These are phyloP conservation scores for Theristicus caerulescens DNA, from an alignment of 2,113 vertebrate genomes.

Conservation along the genomic window DNA sequence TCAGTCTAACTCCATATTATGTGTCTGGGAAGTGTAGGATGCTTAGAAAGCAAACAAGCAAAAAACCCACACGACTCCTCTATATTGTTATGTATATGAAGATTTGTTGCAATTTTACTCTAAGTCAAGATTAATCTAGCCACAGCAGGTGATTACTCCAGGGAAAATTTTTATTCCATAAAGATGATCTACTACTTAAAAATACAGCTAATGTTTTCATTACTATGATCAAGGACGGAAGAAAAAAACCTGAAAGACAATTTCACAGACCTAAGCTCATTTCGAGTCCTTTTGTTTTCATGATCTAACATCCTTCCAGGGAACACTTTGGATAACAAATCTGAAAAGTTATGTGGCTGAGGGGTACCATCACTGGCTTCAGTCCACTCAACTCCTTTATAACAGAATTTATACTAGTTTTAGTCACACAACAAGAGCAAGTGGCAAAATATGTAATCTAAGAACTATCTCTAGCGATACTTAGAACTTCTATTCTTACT, in stretches of 20 bases:
- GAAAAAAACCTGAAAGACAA: background rate
- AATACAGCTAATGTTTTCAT: background rate
- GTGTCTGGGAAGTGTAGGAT: background rate
- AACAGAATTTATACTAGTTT: background rate
- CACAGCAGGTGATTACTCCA: background rate
- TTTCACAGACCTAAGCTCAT: background rate
- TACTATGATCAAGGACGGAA: background rate
- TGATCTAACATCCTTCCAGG: background rate
- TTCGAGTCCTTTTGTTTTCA: background rate
- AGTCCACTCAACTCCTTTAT: background rate
- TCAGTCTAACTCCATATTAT: background rate
- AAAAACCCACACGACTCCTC: accelerated
- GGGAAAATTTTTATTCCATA: background rate
- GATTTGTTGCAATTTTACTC: background rate
- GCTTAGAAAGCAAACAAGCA: background rate
- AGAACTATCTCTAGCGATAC: background rate
- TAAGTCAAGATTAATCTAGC: background rate
- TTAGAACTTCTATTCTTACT: background rate
- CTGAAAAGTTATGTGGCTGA: background rate
- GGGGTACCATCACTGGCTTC: background rate
- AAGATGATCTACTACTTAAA: background rate
- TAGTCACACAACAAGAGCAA: background rate
- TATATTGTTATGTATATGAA: background rate
- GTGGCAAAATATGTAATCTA: background rate
- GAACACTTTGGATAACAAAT: background rate